Percentiles rank a stretch among this genome's conserved stretches.
phyloP scores from a whole-genome alignment of 1,140 invertebrate species.

The Drosophila fuyamai region DNA sequence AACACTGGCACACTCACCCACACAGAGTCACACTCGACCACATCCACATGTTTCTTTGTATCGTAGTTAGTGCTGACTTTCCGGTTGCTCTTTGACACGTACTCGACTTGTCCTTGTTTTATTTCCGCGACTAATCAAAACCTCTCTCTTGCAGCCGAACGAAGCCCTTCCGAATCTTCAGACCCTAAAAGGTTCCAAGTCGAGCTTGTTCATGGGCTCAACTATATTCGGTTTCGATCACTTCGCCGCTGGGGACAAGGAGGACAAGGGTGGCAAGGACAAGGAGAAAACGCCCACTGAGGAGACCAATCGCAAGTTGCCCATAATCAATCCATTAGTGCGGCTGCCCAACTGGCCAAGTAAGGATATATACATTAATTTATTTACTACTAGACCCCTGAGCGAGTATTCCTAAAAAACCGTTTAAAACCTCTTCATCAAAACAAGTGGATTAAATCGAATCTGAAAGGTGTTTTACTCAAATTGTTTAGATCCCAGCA shows the following conservation, averaged over 20 bases:
- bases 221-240: conserved; percentile 79
- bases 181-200: conserved; percentile 86
- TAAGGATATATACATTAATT: conserved; percentile 85
- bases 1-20: conserved; percentile 50
- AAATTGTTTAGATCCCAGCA: too few relatives aligned
- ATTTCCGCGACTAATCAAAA: conserved; percentile 36
- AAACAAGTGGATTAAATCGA: too few relatives aligned
- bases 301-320: conserved; percentile 89
- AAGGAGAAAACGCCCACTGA: conserved; percentile 82
- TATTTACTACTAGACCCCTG: too few relatives aligned
- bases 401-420: too few relatives aligned
- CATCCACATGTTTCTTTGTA: conserved; percentile 76
- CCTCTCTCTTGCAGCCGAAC: conserved; percentile 84
- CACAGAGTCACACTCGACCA: conserved; percentile 32
- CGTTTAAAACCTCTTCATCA: too few relatives aligned
- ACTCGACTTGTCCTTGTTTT: conserved; percentile 12
- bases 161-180: conserved; percentile 85
- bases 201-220: conserved; percentile 85
- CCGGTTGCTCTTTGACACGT: conserved; percentile 77
- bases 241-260: conserved; percentile 51
- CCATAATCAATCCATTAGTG: conserved; percentile 96
- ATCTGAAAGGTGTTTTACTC: too few relatives aligned
- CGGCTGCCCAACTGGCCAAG: conserved; percentile 94
- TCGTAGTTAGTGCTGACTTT: conserved; percentile 81
- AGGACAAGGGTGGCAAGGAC: conserved; percentile 60